These are phyloP conservation scores for Ganaspis sp. DNA, from an alignment of 1,140 invertebrate genomes.

Conservation along the genomic window DNA sequence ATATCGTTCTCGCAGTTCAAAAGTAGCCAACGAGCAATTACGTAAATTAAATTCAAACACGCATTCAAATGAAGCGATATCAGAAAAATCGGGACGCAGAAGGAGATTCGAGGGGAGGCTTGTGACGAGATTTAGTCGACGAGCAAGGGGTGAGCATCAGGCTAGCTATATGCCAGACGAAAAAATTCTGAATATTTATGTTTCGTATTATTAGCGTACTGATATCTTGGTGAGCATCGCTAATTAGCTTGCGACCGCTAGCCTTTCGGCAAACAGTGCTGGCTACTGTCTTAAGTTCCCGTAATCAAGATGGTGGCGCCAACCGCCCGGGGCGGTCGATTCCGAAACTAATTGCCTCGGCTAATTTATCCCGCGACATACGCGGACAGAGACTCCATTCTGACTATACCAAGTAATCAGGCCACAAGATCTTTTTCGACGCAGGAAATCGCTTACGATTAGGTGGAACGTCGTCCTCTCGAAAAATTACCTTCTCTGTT, in stretches of 20 bases:
- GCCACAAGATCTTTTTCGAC: slow-evolving; percentile 53
- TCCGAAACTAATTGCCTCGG: slow-evolving; percentile 75
- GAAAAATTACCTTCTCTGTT: slow-evolving; percentile 28
- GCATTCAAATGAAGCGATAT: slow-evolving; percentile 34
- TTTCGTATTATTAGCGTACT: slow-evolving; percentile 74
- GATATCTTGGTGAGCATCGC: slow-evolving; percentile 76
- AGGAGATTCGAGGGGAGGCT: slow-evolving; percentile 11
- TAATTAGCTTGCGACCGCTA: slow-evolving; percentile 73
- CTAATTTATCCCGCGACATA: slow-evolving; percentile 76
- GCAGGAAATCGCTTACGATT: slow-evolving; percentile 46
- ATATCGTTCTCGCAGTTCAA: slow-evolving; percentile 50
- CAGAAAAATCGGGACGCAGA: slow-evolving; percentile 32
- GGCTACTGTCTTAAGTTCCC: slow-evolving; percentile 72
- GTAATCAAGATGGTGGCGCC: slow-evolving; percentile 76
- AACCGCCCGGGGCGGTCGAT: slow-evolving; percentile 73
- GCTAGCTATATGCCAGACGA: slow-evolving; percentile 53
- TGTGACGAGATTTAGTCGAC: slow-evolving; percentile 8
- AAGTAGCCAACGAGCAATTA: slow-evolving; percentile 58
- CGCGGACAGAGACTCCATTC: slow-evolving; percentile 70
- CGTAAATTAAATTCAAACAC: slow-evolving; percentile 58
- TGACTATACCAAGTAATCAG: slow-evolving; percentile 64
- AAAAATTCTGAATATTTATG: slow-evolving; percentile 76
- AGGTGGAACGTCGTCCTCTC: slow-evolving; percentile 38
- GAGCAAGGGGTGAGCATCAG: background rate
- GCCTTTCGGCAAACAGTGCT: slow-evolving; percentile 75